These are phyloP conservation scores for Rhegmatorhina hoffmannsi DNA, from an alignment of 2,113 vertebrate species.

Conservation along the genomic window DNA sequence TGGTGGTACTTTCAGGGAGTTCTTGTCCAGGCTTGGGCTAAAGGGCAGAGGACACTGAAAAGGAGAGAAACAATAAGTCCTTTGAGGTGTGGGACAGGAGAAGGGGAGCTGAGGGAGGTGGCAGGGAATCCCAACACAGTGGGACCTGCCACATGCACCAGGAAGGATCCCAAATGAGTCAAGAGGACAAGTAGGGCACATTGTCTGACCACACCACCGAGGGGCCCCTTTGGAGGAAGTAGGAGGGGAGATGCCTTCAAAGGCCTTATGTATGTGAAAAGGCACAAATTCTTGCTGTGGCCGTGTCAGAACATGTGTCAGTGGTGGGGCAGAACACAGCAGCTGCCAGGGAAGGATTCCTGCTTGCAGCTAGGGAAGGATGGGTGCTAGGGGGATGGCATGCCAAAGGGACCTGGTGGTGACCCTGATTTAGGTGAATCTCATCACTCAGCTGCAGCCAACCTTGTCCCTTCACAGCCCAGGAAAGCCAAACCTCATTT, in stretches of 20 bases:
- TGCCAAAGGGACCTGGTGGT: not conserved
- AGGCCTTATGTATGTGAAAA: not conserved
- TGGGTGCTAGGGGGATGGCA: not conserved
- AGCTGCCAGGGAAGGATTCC: not conserved
- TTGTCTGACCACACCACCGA: not conserved
- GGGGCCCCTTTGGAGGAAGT: not conserved
- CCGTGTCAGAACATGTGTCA: not conserved
- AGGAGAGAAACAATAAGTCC: not conserved
- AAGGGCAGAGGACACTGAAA: not conserved
- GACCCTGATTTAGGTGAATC: not conserved
- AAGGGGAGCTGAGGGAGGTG: not conserved
- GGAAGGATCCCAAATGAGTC: not conserved
- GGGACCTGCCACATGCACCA: not conserved
- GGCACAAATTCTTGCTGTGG: not conserved
- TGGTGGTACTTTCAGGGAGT: not conserved
- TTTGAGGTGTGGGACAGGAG: not conserved
- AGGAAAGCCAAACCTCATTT: not conserved
- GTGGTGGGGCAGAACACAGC: not conserved
- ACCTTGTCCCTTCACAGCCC: not conserved
- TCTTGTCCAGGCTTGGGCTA: not conserved
- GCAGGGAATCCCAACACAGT: not conserved
- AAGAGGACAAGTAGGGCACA: not conserved
- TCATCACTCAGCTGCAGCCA: not conserved
- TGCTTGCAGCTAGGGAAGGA: not conserved
- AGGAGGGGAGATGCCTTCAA: not conserved